Percentiles rank a stretch among this genome's conserved stretches.
Conservation (phyloP, 2,113 vertebrate species). For the Platysternon megacephalum region DNA sequence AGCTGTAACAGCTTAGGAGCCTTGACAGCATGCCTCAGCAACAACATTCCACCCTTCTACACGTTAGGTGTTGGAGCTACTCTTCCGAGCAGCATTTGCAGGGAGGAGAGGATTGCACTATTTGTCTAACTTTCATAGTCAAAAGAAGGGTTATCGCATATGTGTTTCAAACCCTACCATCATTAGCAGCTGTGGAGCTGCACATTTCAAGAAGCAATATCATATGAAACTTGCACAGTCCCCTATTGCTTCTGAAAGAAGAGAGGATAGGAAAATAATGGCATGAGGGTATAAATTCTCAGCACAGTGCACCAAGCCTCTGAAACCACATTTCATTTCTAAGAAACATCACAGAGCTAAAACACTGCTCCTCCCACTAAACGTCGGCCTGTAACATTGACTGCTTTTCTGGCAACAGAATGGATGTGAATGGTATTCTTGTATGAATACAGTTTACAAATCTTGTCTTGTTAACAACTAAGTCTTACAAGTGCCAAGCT, state of each 20-base stretch:
- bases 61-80: neutral
- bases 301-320: neutral
- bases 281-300: accelerated
- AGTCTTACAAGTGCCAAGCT: neutral
- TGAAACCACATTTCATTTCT: neutral
- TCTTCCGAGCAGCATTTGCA: neutral
- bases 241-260: neutral
- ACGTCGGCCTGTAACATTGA: neutral
- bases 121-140: neutral
- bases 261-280: neutral
- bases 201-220: neutral
- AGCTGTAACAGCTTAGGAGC: neutral
- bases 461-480: neutral
- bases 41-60: neutral
- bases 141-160: neutral
- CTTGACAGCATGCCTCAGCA: neutral
- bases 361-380: neutral
- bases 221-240: neutral
- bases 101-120: neutral
- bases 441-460: neutral
- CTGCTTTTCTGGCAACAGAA: neutral
- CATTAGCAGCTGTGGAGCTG: neutral
- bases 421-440: neutral
- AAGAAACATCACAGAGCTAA: neutral
- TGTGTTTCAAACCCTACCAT: neutral